Percentiles rank a stretch among this genome's conserved stretches.
Conservation (phyloP, 35 echinoderm and acorn worm genomes). For the Anneissia japonica region DNA sequence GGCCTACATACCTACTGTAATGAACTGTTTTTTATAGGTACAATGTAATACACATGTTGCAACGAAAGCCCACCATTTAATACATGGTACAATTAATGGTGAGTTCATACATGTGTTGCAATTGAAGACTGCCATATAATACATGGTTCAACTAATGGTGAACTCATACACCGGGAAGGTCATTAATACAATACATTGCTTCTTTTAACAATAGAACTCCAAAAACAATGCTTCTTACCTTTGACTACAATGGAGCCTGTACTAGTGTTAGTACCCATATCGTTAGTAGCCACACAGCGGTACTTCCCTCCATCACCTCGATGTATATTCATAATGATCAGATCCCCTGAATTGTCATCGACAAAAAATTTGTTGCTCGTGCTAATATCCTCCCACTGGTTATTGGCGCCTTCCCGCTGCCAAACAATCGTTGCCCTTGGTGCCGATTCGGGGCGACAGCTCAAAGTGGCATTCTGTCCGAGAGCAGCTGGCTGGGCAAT, state of each 20-base stretch:
- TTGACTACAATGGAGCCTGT: conserved; percentile 49
- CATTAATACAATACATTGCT: no score
- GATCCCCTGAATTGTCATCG: conserved; percentile 40
- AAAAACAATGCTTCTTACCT: conserved; percentile 33
- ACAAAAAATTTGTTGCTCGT: conserved; percentile 30
- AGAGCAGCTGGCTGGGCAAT: conserved; percentile 66
- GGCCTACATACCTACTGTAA: no score
- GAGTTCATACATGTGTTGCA: no score
- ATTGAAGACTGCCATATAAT: no score
- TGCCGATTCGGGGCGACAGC: conserved; percentile 60
- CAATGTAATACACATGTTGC: no score
- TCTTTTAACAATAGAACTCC: background rate
- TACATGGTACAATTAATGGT: no score
- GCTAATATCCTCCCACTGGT: conserved; percentile 13
- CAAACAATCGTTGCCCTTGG: conserved; percentile 71
- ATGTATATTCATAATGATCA: conserved; percentile 49
- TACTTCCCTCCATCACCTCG: conserved; percentile 63
- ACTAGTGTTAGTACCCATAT: conserved; percentile 12
- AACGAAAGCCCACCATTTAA: no score
- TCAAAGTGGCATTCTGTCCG: conserved; percentile 46
- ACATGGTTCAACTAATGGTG: no score
- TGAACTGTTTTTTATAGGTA: no score
- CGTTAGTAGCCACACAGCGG: conserved; percentile 51
- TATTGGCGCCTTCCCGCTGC: conserved; percentile 5
- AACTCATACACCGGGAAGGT: no score